Evolutionary conservation across 1,140 invertebrate genomes (phyloP).

Genomic region (Cataglyphis hispanica): DNA sequence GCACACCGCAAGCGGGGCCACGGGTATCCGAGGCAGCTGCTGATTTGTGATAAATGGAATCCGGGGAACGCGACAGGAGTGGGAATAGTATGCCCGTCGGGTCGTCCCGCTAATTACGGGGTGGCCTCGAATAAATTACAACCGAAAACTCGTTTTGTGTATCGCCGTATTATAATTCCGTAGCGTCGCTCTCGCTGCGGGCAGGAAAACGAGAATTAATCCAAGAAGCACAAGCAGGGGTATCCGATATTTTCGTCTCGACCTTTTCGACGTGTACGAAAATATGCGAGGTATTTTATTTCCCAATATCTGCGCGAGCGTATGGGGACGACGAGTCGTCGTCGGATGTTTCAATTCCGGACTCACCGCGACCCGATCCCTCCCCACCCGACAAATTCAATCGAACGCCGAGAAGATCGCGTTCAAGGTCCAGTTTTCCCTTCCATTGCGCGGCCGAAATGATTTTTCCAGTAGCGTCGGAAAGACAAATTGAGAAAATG

Average conservation of each 20-base stretch:
- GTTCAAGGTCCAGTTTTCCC: slow-evolving; percentile 21
- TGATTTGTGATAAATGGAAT: slow-evolving; percentile 85
- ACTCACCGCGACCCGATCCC: slow-evolving; percentile 59
- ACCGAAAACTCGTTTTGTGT: slow-evolving; percentile 78
- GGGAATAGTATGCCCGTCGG: slow-evolving; percentile 79
- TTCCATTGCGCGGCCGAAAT: background rate
- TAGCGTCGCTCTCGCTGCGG: slow-evolving; percentile 38
- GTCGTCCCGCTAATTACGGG: slow-evolving; percentile 83
- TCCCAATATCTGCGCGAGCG: slow-evolving; percentile 74
- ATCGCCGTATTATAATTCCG: slow-evolving; percentile 65
- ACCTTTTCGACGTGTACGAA: slow-evolving; percentile 52
- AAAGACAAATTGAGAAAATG: slow-evolving; percentile 32
- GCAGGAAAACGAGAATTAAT: slow-evolving; percentile 54
- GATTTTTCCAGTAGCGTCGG: background rate
- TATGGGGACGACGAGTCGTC: slow-evolving; percentile 27
- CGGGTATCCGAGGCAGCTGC: slow-evolving; percentile 79
- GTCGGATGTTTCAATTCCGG: slow-evolving; percentile 79
- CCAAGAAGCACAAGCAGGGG: slow-evolving; percentile 23
- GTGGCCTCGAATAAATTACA: slow-evolving; percentile 83
- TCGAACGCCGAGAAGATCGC: slow-evolving; percentile 39
- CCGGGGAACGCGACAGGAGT: slow-evolving; percentile 78
- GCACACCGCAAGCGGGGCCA: slow-evolving; percentile 56
- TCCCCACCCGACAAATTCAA: slow-evolving; percentile 74
- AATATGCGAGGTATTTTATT: slow-evolving; percentile 84
- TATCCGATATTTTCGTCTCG: slow-evolving; percentile 64